Evolutionary conservation across 2,113 vertebrate genomes (phyloP).

Genomic region (Rutilus rutilus): DNA sequence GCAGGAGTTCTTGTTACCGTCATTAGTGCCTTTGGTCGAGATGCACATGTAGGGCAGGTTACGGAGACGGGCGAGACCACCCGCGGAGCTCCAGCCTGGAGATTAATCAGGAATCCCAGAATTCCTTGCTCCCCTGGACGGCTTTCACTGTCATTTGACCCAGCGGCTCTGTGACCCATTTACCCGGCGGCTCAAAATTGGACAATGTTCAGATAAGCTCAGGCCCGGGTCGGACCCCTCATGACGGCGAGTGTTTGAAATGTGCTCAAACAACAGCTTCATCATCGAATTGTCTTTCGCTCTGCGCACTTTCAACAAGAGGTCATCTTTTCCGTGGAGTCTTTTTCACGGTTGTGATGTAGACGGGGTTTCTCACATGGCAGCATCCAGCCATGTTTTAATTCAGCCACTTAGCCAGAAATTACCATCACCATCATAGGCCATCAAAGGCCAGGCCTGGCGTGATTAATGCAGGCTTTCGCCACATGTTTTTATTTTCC

Average conservation of each 20-base stretch:
- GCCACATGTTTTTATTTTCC: slow-evolving; percentile 68
- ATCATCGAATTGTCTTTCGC: slow-evolving; percentile 36
- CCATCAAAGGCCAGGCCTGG: slow-evolving; percentile 62
- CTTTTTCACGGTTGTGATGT: neutral
- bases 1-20: slow-evolving; percentile 70
- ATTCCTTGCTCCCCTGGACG: slow-evolving; percentile 60
- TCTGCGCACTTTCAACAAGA: slow-evolving; percentile 6
- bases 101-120: slow-evolving; percentile 72
- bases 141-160: slow-evolving; percentile 71
- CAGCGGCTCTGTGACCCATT: slow-evolving; percentile 62
- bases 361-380: slow-evolving; percentile 49
- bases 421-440: slow-evolving; percentile 50
- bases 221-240: neutral
- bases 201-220: slow-evolving; percentile 50
- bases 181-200: slow-evolving; percentile 22
- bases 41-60: slow-evolving; percentile 57
- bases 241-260: slow-evolving; percentile 47
- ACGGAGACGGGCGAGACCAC: slow-evolving; percentile 75
- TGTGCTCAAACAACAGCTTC: slow-evolving; percentile 51
- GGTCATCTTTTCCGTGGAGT: slow-evolving; percentile 33
- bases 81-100: slow-evolving; percentile 68
- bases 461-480: slow-evolving; percentile 64
- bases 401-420: slow-evolving; percentile 66
- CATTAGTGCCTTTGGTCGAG: slow-evolving; percentile 69
- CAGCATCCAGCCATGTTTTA: slow-evolving; percentile 61